Conservation (phyloP, 2,797 vertebrate species). For the Cercopithecus mitis region DNA sequence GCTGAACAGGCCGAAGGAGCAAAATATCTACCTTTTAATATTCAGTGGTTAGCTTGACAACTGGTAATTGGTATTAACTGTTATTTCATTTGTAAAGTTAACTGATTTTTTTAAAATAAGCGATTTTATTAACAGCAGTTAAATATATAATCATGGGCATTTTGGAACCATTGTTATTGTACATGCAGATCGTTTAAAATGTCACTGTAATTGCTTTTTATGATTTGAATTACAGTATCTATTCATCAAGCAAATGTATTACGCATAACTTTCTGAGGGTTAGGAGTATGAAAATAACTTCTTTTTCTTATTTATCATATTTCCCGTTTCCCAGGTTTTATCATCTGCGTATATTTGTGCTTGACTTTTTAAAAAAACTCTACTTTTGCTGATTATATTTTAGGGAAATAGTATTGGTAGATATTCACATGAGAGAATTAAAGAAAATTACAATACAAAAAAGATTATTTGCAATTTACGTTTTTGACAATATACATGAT, state of each 20-base stretch:
- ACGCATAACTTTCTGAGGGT: conserved; percentile 38
- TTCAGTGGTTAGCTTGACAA: conserved; percentile 71
- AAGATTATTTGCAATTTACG: conserved; percentile 1
- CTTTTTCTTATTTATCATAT: conserved; percentile 9
- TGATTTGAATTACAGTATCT: conserved; percentile 60
- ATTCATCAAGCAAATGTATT: conserved; percentile 59
- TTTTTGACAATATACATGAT: conserved; percentile 9
- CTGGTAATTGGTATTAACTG: conserved; percentile 68
- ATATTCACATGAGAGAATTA: conserved; percentile 51
- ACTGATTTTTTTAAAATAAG: conserved; percentile 57
- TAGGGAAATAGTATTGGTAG: conserved; percentile 20
- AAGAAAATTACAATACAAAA: conserved; percentile 12
- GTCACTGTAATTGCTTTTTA: conserved; percentile 67
- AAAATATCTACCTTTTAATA: conserved; percentile 41
- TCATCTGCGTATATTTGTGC: background rate
- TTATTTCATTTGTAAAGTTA: conserved; percentile 72
- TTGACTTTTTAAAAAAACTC: conserved; percentile 14
- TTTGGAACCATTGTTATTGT: background rate
- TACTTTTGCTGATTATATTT: conserved; percentile 43
- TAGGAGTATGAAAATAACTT: conserved; percentile 35
- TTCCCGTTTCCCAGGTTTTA: conserved; percentile 4
- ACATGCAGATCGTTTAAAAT: conserved; percentile 58
- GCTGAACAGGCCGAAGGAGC: conserved; percentile 18
- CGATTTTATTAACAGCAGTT: conserved; percentile 66
- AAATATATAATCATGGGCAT: conserved; percentile 61